phyloP scores from a whole-genome alignment of 2,797 vertebrate species.

The Gymnothorax reevesii region DNA sequence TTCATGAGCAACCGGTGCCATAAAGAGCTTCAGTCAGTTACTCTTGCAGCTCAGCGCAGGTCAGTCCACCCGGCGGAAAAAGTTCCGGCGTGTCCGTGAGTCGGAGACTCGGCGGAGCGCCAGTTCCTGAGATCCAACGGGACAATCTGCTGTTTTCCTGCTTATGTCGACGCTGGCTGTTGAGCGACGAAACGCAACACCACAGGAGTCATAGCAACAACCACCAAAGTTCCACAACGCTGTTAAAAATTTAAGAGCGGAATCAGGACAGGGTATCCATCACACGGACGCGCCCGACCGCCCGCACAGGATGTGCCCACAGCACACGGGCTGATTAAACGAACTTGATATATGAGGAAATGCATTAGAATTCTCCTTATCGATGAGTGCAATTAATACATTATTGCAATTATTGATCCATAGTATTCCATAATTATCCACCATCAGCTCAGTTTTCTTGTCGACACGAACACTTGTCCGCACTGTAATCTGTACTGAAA shows the following conservation, averaged over 20 bases:
- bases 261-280: conserved; percentile 60
- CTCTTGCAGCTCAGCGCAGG: not conserved
- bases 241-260: conserved; percentile 80
- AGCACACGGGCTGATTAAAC: not conserved
- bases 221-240: conserved; percentile 73
- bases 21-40: conserved; percentile 5
- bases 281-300: conserved; percentile 6
- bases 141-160: conserved; percentile 35
- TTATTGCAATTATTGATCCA: too few species aligned
- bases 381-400: not conserved
- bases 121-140: conserved; percentile 3
- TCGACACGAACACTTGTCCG: not conserved
- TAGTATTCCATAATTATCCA: not conserved
- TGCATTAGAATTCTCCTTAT: not conserved
- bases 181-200: conserved; percentile 54
- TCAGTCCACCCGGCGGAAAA: not conserved
- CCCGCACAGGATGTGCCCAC: not conserved
- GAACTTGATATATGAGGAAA: not conserved
- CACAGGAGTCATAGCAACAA: conserved; percentile 68
- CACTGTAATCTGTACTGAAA: not conserved
- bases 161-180: conserved; percentile 32
- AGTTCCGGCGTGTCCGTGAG: conserved; percentile 18
- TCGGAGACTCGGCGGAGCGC: conserved; percentile 27
- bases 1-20: conserved; percentile 41
- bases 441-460: not conserved